Evolutionary conservation across 2,888 invertebrate species (phyloP), one percentile per base, ranked within the genome.

Genomic region (Caenorhabditis sp.): DNA sequence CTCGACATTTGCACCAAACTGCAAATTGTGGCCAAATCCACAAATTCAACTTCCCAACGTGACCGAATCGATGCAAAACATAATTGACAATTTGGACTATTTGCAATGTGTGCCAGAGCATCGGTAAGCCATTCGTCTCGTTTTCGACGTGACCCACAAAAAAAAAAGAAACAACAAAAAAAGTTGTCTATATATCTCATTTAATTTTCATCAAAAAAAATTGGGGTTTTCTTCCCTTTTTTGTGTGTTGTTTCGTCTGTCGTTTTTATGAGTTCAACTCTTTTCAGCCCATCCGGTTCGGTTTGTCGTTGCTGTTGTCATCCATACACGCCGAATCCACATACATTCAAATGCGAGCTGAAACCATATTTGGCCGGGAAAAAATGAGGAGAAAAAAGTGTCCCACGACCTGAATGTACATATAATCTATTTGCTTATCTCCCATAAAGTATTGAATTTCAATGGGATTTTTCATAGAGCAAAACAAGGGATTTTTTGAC

Each of bases 271-370:
- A 26, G 5, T 19, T 57, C 3, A 31, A 31, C 31, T 31, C 36
- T 58, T 77, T 83, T 57, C 80, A 86, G 86, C 58, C 76, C 81
- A 1, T 66, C 78, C 50, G 84, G 82, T 10, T 76, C 79, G 2
- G 81, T 84, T n/a, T 86, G 86, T 61, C 82, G 86, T 14, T 86
- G 86, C 61, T 86, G 86, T 69, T 86, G 86, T 59, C 84, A 86
- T 57, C 86, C 86, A 1, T 86, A 79, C 75, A 68, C 78, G 6
- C 84, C 86, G 26, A 83, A 87, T 67, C 86, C 86, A n/a, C 60
- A 69, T 50, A 86, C 84, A 1, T 86, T 84, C 71, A 74, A 81
- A 51, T 86, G 86, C 62, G 86, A 87, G 66, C 72, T 81, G 55
- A 85, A 85, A 67, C 79, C 83, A 8, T 79, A 64, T 60, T 58